Evolutionary conservation across 2,797 vertebrate genomes (phyloP), one percentile per base, ranked within the genome.

Genomic region (Rhyacichthys aspro): DNA sequence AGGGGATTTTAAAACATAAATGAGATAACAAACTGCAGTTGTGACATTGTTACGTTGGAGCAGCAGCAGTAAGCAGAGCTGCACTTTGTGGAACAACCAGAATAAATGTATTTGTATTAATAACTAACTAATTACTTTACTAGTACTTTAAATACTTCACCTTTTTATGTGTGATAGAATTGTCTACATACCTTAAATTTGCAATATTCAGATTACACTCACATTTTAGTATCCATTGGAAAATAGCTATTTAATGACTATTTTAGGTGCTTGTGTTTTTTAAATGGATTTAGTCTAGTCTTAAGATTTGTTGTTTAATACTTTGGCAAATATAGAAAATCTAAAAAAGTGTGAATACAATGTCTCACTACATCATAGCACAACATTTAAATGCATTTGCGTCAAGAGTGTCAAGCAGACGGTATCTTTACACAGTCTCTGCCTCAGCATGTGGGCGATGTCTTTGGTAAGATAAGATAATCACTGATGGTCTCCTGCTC

Each of bases 401-500:
- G 37, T 38, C 34, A 52, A 50, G 33, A 50, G 63, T 42, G 12
- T 56, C 12, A 43, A 28, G 3, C 32, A 38, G 15, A 39, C 2
- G 12, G 9, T 34, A 23, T 5, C 53, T 66, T 12, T 42, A 17
- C 43, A 64, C 36, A 8, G 48, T 43, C 53, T 56, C 81, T 36
- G 17, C 63, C 63, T 36, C 56, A 63, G 71, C 67, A 59, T 67
- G 76, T 60, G 59, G 63, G 41, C 50, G 7, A 41, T 34, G 17
- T 50, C 23, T 7, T 38, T 38, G 46, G 37, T 39, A 52, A 66
- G 60, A 73, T 67, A 59, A 81, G 59, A 81, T 85, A 52, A 78
- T 83, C 77, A 84, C 77, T 58, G 61, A 74, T 55, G 72, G 65
- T 74, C 65, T 72, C 63, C 62, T 50, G 15, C 59, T 70, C 57